Conservation (phyloP, 2,113 vertebrate species). For the Ibidorhyncha struthersii region DNA sequence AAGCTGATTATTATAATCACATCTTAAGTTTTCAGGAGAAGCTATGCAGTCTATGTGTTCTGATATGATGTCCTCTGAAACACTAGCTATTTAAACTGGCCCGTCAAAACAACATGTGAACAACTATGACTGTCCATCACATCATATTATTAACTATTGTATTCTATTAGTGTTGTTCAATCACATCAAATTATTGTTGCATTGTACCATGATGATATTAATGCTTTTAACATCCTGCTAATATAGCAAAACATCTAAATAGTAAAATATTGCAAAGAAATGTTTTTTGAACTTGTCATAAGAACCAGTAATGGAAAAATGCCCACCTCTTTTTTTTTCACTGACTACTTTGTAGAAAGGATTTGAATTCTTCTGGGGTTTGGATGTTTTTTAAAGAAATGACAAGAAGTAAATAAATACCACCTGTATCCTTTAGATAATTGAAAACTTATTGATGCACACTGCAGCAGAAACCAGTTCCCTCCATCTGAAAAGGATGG, state of each 20-base stretch:
- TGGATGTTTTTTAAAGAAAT: not conserved
- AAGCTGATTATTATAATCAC: slow-evolving; percentile 43
- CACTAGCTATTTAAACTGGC: not conserved
- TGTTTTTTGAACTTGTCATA: not conserved
- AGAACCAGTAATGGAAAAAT: not conserved
- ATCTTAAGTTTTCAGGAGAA: not conserved
- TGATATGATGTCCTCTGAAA: slow-evolving; percentile 29
- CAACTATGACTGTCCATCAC: slow-evolving; percentile 22
- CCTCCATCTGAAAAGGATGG: not conserved
- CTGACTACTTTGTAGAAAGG: not conserved
- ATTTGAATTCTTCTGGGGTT: not conserved
- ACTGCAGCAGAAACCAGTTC: not conserved
- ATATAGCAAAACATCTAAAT: not conserved
- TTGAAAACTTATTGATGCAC: not conserved
- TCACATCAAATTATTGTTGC: slow-evolving; percentile 14
- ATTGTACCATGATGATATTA: not conserved
- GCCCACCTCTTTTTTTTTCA: fast-evolving
- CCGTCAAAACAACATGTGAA: slow-evolving; percentile 17
- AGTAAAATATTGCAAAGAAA: not conserved
- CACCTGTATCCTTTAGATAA: not conserved
- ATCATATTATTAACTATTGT: not conserved
- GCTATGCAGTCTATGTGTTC: not conserved
- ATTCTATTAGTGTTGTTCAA: not conserved
- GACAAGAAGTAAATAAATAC: not conserved
- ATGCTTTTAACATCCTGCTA: not conserved